Evolutionary conservation across 1,140 invertebrate species (phyloP).

Genomic region (Oreohelix idahoensis): DNA sequence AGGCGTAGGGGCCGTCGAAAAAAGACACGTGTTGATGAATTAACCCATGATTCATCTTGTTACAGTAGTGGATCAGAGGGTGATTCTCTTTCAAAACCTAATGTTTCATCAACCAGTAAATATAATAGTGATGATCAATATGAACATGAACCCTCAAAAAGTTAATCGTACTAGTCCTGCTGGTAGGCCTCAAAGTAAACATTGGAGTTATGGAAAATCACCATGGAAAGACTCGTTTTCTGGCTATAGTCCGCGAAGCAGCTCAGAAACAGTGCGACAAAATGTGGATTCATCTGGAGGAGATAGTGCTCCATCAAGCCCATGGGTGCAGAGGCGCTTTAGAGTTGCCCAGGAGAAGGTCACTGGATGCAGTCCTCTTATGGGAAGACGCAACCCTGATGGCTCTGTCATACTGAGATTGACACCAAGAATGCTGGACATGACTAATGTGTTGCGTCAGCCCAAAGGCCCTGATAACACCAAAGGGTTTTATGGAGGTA

Average conservation of each 20-base stretch:
- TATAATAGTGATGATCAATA: slow-evolving; percentile 45
- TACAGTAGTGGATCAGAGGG: slow-evolving; percentile 69
- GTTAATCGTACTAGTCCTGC: slow-evolving; percentile 63
- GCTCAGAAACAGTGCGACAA: slow-evolving; percentile 63
- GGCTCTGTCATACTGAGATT: slow-evolving; percentile 43
- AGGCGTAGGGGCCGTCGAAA: slow-evolving; percentile 58
- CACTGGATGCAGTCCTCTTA: slow-evolving; percentile 55
- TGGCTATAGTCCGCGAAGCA: slow-evolving; percentile 62
- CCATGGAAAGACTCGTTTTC: slow-evolving; percentile 56
- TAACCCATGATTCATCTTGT: slow-evolving; percentile 62
- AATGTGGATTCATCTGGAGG: slow-evolving; percentile 54
- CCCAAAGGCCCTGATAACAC: slow-evolving; percentile 89
- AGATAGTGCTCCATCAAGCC: slow-evolving; percentile 68
- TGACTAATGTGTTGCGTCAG: slow-evolving; percentile 82
- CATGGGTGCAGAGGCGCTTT: slow-evolving; percentile 75
- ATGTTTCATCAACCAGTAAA: slow-evolving; percentile 6
- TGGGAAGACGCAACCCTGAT: slow-evolving; percentile 52
- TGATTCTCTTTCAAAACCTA: slow-evolving; percentile 47
- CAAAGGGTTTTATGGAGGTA: slow-evolving; percentile 79
- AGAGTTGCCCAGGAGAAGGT: slow-evolving; percentile 66
- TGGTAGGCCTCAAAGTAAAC: slow-evolving; percentile 61
- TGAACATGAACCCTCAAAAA: slow-evolving; percentile 52
- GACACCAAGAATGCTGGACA: slow-evolving; percentile 56
- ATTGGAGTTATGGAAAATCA: slow-evolving; percentile 62
- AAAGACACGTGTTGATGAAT: slow-evolving; percentile 61